Evolutionary conservation across 1,140 invertebrate genomes (phyloP).

Genomic region (Archivesica marissinica): DNA sequence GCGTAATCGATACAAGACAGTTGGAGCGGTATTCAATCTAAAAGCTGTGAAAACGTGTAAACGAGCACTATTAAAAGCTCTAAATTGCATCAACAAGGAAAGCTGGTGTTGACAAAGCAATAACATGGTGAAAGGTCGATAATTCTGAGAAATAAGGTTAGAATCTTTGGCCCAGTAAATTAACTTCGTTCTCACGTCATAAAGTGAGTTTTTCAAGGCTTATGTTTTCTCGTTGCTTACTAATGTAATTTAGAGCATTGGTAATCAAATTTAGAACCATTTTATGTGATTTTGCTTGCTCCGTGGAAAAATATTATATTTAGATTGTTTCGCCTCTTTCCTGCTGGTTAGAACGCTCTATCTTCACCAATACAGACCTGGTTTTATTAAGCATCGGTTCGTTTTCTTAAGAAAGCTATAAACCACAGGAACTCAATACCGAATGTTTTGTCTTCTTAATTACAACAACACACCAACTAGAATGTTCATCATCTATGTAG

Average conservation of each 20-base stretch:
- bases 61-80: constrained; percentile 52
- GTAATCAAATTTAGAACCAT: constrained; percentile 5
- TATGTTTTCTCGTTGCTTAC: not conserved
- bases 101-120: constrained; percentile 46
- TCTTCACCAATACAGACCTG: no score
- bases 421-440: no score
- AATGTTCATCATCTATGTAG: no score
- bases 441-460: no score
- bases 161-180: constrained; percentile 45
- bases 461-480: no score
- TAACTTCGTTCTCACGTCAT: constrained; percentile 25
- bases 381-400: no score
- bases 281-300: not conserved
- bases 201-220: constrained; percentile 34
- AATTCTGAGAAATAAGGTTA: constrained; percentile 31
- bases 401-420: no score
- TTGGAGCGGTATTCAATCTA: constrained; percentile 47
- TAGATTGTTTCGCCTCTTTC: no score
- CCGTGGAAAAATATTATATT: constrained; percentile 5
- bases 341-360: no score
- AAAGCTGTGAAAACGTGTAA: constrained; percentile 61
- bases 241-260: constrained; percentile 17
- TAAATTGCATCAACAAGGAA: constrained; percentile 60
- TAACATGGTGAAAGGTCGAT: constrained; percentile 33
- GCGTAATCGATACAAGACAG: constrained; percentile 37